Percentiles rank a stretch among this genome's conserved stretches.
Conservation (phyloP, 2,888 invertebrate species). For the Nephrotoma flavescens region DNA sequence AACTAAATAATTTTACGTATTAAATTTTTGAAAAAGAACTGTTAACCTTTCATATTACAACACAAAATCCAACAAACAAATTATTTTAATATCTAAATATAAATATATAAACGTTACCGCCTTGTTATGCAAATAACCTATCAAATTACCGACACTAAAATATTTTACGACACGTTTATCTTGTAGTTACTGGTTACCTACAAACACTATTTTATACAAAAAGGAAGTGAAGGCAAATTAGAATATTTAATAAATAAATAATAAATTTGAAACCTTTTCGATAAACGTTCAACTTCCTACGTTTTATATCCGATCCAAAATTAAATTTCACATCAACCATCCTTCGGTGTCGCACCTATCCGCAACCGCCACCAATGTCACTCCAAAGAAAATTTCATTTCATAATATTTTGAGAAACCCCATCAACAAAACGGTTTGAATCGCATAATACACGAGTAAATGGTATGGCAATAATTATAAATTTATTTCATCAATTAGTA, state of each 20-base stretch:
- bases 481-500: background rate
- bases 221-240: background rate
- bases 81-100: background rate
- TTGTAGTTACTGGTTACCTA: too few species aligned
- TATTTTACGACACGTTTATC: background rate
- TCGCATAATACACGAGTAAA: background rate
- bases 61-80: background rate
- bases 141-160: background rate
- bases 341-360: background rate
- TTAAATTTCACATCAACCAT: background rate
- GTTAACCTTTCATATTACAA: background rate
- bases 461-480: background rate
- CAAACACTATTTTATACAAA: background rate
- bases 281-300: background rate
- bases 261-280: background rate
- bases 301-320: background rate
- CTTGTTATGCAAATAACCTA: background rate
- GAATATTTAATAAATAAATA: background rate
- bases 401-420: background rate
- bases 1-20: background rate
- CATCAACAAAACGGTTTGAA: too few species aligned
- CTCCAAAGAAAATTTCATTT: background rate
- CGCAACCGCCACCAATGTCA: background rate
- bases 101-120: background rate
- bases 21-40: background rate